Conservation (phyloP, 2,888 invertebrate genomes). For the Trissolcus japonicus region DNA sequence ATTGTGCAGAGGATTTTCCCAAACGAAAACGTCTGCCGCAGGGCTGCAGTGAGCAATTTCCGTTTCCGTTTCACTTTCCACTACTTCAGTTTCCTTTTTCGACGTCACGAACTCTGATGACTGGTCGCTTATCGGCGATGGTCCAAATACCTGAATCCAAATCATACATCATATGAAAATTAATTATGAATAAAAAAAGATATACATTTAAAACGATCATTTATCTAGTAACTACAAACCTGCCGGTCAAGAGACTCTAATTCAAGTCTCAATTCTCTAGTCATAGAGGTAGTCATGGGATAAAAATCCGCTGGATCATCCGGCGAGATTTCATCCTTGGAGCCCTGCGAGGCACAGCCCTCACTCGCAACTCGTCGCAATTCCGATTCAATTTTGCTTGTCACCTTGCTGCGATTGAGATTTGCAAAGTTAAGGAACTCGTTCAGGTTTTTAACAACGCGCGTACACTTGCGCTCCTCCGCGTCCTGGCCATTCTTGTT, state of each 20-base stretch:
- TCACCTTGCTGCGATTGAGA: constrained; percentile 80
- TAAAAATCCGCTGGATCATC: constrained; percentile 88
- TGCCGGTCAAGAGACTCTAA: constrained; percentile 90
- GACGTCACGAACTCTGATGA: constrained; percentile 69
- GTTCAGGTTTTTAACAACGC: constrained; percentile 87
- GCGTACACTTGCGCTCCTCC: constrained; percentile 71
- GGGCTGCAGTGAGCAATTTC: constrained; percentile 76
- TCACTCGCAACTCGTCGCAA: constrained; percentile 69
- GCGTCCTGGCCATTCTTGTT: constrained; percentile 62
- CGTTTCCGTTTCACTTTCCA: constrained; percentile 75
- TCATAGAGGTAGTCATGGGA: constrained; percentile 92
- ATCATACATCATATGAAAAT: not conserved
- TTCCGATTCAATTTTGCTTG: constrained; percentile 69
- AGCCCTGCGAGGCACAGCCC: constrained; percentile 66
- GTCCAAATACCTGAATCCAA: constrained; percentile 83
- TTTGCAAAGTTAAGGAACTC: constrained; percentile 89
- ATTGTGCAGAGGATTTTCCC: constrained; percentile 86
- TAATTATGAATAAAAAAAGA: not conserved
- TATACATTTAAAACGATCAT: too few species aligned
- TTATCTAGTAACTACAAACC: too few species aligned
- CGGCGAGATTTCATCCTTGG: constrained; percentile 79
- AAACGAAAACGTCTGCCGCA: constrained; percentile 82
- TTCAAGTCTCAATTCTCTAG: constrained; percentile 88
- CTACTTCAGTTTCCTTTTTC: constrained; percentile 65
- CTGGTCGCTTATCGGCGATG: constrained; percentile 71